A percentile compares a stretch with the other conserved stretches of the same genome.
Evolutionary conservation across 2,113 vertebrate genomes (phyloP).

Genomic region (Callorhinus ursinus): DNA sequence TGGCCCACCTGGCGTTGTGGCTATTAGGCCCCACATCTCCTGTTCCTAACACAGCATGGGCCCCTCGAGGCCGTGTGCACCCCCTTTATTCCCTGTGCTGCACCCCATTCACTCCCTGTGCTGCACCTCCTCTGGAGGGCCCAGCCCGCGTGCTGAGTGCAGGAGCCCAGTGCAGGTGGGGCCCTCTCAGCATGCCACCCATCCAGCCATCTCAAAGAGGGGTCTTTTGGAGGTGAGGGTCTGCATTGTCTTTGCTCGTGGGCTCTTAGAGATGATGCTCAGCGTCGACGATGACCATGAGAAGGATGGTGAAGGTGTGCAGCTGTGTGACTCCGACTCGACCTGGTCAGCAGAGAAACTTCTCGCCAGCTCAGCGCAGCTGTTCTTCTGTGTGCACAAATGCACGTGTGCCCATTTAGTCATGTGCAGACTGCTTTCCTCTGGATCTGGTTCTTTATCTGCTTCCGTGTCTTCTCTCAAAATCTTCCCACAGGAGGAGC

Average conservation of each 20-base stretch:
- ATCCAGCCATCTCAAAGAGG: background rate
- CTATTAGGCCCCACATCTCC: background rate
- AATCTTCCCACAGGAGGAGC: background rate
- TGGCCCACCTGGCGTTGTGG: background rate
- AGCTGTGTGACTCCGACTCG: too few species aligned
- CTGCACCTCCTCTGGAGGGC: background rate
- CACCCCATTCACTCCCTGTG: background rate
- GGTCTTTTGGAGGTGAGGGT: rapidly evolving
- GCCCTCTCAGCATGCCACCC: background rate
- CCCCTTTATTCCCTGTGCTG: background rate
- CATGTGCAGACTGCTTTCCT: background rate
- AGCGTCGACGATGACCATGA: background rate
- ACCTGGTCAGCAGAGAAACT: background rate
- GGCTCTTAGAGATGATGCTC: background rate
- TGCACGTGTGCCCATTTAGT: background rate
- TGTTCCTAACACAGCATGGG: background rate
- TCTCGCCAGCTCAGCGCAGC: background rate
- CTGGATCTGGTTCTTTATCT: background rate
- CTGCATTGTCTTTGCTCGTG: background rate
- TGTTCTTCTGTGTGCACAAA: background rate
- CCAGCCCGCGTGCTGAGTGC: background rate
- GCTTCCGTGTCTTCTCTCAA: background rate
- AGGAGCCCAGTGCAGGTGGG: background rate
- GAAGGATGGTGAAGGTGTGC: background rate
- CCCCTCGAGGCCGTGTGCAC: background rate